Evolutionary conservation across 2,888 invertebrate species (phyloP).

Genomic region (Agelastica alni): DNA sequence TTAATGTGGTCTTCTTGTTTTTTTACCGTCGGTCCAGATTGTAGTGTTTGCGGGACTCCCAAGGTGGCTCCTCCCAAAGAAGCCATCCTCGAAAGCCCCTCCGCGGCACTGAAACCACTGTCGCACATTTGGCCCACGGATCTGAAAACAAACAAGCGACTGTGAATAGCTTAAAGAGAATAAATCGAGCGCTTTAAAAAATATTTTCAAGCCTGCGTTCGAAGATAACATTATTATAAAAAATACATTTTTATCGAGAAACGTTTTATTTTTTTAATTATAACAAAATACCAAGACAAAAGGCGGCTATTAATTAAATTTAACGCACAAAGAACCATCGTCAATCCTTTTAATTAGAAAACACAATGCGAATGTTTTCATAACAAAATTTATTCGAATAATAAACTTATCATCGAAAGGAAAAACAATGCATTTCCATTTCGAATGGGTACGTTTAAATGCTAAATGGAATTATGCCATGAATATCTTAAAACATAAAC

Average conservation of each 20-base stretch:
- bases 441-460: slow-evolving; percentile 1
- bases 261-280: no score
- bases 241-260: no score
- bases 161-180: no score
- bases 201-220: no score
- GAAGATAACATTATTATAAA: no score
- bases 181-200: no score
- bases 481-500: slow-evolving; percentile 16
- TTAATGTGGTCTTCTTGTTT: slow-evolving; percentile 88
- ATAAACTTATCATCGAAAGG: slow-evolving; percentile 13
- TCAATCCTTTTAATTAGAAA: not conserved
- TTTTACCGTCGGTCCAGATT: slow-evolving; percentile 59
- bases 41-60: slow-evolving; percentile 62
- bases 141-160: slow-evolving; percentile 23
- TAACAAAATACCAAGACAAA: no score
- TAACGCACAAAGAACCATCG: not conserved
- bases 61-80: slow-evolving; percentile 62
- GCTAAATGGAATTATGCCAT: slow-evolving; percentile 12
- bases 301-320: slow-evolving; percentile 10
- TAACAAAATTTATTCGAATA: slow-evolving; percentile 14
- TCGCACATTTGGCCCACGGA: slow-evolving; percentile 67
- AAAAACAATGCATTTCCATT: slow-evolving; percentile 11
- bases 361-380: slow-evolving; percentile 7
- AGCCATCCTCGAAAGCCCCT: slow-evolving; percentile 64
- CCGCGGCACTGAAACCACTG: slow-evolving; percentile 66